A percentile compares a stretch with the other conserved stretches of the same genome.
phyloP scores from a whole-genome alignment of 2,797 vertebrate species.

The Rhynchonycteris naso region DNA sequence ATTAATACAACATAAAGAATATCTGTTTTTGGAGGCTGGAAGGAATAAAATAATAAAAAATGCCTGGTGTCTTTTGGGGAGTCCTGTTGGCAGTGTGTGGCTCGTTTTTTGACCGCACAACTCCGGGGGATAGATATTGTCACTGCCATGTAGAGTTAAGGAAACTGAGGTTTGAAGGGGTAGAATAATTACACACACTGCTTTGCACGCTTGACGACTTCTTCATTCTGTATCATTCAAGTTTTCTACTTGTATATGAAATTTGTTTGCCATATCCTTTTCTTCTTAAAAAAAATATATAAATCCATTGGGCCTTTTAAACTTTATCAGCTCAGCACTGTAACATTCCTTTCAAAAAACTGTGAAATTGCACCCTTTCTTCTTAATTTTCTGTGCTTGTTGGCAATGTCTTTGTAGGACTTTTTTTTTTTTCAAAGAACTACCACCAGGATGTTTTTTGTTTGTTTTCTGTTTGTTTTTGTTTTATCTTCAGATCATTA shows the following conservation, averaged over 20 bases:
- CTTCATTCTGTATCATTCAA: background rate
- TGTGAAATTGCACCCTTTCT: background rate
- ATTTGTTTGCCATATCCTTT: background rate
- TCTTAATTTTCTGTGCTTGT: background rate
- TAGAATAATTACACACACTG: background rate
- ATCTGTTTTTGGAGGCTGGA: background rate
- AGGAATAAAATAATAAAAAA: background rate
- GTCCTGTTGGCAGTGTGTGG: background rate
- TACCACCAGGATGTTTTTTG: background rate
- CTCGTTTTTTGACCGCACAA: background rate
- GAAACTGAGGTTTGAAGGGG: background rate
- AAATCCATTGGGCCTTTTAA: background rate
- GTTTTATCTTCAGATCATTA: constrained; percentile 2
- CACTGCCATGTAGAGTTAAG: background rate
- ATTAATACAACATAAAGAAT: background rate
- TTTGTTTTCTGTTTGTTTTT: background rate
- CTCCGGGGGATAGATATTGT: background rate
- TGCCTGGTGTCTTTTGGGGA: background rate
- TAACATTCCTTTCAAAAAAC: background rate
- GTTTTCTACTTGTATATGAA: constrained; percentile 25
- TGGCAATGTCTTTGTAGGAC: background rate
- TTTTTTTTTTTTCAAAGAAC: constrained; percentile 6
- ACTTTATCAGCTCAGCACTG: background rate
- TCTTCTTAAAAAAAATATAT: constrained; percentile 22
- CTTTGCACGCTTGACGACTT: background rate